phyloP scores from a whole-genome alignment of 92 coral and sea anemone genomes.

The Phymanthus crucifer region DNA sequence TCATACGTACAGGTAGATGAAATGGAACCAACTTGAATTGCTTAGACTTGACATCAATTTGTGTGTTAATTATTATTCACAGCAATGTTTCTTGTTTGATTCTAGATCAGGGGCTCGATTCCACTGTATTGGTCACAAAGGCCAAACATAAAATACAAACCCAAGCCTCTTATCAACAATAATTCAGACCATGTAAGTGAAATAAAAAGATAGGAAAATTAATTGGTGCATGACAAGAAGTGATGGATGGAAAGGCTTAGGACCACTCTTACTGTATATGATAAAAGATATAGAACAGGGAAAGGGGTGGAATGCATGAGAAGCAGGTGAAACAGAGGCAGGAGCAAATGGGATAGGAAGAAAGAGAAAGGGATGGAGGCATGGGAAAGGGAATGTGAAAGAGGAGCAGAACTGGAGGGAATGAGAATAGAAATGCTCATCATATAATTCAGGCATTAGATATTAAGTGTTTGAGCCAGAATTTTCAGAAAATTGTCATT shows the following conservation, averaged over 20 bases:
- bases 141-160: conserved; percentile 91
- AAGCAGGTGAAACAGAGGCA: too few relatives aligned
- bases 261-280: not conserved
- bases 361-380: too few relatives aligned
- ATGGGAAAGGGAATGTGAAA: too few relatives aligned
- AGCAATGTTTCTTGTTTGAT: not conserved
- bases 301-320: too few relatives aligned
- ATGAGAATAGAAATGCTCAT: too few relatives aligned
- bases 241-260: not conserved
- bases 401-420: too few relatives aligned
- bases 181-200: conserved; percentile 86
- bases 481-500: too few relatives aligned
- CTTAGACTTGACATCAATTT: not conserved
- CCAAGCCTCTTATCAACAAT: conserved; percentile 68
- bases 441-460: too few relatives aligned
- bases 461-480: too few relatives aligned
- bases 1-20: conserved; percentile 84
- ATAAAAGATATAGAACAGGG: not conserved
- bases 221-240: not conserved
- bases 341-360: too few relatives aligned
- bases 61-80: too few relatives aligned
- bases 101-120: conserved; percentile 92
- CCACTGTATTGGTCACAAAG: conserved; percentile 97
- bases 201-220: not conserved
- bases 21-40: not conserved